Conservation (phyloP, 2,113 vertebrate genomes). For the Onychorhynchus coronatus region DNA sequence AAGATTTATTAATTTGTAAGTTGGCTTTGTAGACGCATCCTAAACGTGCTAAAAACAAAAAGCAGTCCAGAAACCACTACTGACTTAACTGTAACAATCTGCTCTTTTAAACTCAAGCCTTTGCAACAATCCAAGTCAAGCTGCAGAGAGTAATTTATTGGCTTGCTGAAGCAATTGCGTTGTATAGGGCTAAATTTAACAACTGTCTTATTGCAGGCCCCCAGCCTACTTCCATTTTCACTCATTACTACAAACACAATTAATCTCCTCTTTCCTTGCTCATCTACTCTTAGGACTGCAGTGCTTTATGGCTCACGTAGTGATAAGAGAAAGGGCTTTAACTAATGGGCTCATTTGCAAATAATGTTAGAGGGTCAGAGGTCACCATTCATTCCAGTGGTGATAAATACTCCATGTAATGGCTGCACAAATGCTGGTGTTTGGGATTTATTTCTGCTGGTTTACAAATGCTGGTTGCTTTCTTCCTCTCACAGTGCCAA, state of each 20-base stretch:
- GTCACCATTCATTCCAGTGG: background rate
- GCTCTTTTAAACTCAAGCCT: background rate
- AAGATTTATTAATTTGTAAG: slow-evolving; percentile 56
- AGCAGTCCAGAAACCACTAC: background rate
- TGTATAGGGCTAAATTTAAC: background rate
- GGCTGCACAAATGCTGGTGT: slow-evolving; percentile 8
- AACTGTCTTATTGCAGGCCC: background rate
- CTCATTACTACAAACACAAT: background rate
- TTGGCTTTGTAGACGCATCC: slow-evolving; percentile 41
- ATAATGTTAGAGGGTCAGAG: slow-evolving; percentile 7
- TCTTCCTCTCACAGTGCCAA: background rate
- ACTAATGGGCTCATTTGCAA: slow-evolving; percentile 25
- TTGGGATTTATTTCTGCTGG: slow-evolving; percentile 52
- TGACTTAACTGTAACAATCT: slow-evolving; percentile 30
- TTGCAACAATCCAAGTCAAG: background rate
- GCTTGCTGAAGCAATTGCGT: background rate
- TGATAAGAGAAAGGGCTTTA: slow-evolving; percentile 13
- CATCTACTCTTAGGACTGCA: background rate
- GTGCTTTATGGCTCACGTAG: background rate
- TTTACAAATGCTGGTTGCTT: background rate
- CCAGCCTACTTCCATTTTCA: slow-evolving; percentile 11
- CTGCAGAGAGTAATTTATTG: background rate
- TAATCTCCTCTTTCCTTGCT: background rate
- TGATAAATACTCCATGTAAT: slow-evolving; percentile 31
- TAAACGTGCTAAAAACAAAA: slow-evolving; percentile 6